phyloP scores from a whole-genome alignment of 2,888 invertebrate species.

The Nemurella pictetii region DNA sequence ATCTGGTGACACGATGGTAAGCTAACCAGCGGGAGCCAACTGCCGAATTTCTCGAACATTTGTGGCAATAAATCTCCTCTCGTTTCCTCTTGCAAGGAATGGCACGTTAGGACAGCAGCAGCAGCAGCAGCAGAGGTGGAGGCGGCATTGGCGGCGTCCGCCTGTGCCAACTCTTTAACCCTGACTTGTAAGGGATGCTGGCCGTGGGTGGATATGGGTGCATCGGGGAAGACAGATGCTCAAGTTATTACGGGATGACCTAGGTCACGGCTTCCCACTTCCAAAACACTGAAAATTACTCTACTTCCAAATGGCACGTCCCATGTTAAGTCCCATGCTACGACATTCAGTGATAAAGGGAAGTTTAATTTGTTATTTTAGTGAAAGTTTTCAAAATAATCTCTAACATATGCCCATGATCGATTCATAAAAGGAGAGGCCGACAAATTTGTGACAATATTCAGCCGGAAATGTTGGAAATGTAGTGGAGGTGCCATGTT shows the following conservation, averaged over 20 bases:
- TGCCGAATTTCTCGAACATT: not conserved
- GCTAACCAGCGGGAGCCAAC: slow-evolving; percentile 20
- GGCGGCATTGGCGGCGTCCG: slow-evolving; percentile 8
- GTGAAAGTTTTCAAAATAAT: not conserved
- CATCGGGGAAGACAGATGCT: slow-evolving; percentile 18
- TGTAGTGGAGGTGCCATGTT: not conserved
- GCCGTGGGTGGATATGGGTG: not conserved
- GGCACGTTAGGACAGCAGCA: not conserved
- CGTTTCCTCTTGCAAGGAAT: not conserved
- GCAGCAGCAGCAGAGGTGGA: too few species aligned
- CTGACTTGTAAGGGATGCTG: not conserved
- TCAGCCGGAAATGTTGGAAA: not conserved
- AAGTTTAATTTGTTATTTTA: not conserved
- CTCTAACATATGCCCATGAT: not conserved
- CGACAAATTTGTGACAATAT: not conserved
- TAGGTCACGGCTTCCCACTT: slow-evolving; percentile 29
- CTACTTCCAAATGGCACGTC: not conserved
- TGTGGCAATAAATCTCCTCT: slow-evolving; percentile 27
- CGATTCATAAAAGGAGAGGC: not conserved
- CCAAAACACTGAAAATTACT: slow-evolving; percentile 26
- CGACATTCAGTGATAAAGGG: not conserved
- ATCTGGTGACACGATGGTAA: slow-evolving; percentile 15
- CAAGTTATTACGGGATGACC: slow-evolving; percentile 14
- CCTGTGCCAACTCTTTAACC: slow-evolving; percentile 26
- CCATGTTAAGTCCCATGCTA: not conserved